Conservation (phyloP, 1,140 invertebrate species). For the Steinernema khuongi region DNA sequence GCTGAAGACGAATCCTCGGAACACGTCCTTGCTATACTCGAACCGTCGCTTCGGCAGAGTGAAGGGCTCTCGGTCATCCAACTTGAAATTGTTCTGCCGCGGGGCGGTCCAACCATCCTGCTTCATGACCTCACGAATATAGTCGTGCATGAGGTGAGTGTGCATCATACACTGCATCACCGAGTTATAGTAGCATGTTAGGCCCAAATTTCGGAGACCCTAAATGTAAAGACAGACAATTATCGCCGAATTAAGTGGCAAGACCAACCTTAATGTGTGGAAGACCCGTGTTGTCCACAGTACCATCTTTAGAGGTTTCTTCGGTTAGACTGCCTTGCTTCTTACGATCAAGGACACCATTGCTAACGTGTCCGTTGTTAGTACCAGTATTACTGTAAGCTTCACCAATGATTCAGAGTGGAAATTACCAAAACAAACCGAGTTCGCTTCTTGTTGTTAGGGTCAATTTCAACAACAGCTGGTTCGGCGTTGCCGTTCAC, state of each 20-base stretch:
- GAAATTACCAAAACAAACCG: too few relatives aligned
- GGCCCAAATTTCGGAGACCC: conserved; percentile 72
- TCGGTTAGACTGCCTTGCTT: too few relatives aligned
- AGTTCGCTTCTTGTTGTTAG: too few relatives aligned
- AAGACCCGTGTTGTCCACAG: not conserved
- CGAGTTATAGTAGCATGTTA: conserved; percentile 93
- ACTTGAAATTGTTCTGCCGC: not conserved
- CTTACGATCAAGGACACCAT: too few relatives aligned
- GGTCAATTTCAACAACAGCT: not conserved
- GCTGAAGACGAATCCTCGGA: conserved; percentile 14
- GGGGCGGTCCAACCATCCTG: conserved; percentile 67
- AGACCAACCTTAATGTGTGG: conserved; percentile 11
- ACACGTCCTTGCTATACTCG: not conserved
- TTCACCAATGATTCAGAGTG: too few relatives aligned
- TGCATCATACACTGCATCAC: conserved; percentile 70
- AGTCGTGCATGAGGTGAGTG: conserved; percentile 35
- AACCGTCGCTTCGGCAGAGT: not conserved
- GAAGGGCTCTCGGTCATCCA: not conserved
- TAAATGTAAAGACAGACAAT: conserved; percentile 18
- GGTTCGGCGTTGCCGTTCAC: not conserved
- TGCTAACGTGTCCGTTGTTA: not conserved
- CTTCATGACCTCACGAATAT: conserved; percentile 72
- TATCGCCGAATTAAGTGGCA: not conserved
- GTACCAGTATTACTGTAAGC: not conserved
- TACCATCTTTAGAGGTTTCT: too few relatives aligned